Percentiles rank a stretch among this genome's conserved stretches.
phyloP scores from a whole-genome alignment of 2,113 vertebrate species.

The Misgurnus mizolepis region DNA sequence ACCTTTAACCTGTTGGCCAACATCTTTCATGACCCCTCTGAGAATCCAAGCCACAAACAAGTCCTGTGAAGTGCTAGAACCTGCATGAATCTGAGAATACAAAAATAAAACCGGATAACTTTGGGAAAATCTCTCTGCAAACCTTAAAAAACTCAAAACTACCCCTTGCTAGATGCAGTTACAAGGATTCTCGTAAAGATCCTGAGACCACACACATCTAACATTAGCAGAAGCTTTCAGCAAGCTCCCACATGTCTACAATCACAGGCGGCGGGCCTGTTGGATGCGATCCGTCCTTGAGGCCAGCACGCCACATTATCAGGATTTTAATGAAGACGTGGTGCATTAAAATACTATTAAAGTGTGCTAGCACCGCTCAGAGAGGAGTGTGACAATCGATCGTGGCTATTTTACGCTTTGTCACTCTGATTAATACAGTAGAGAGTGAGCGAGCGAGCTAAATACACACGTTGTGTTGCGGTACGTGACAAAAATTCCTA shows the following conservation, averaged over 20 bases:
- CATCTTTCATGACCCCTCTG: slow-evolving; percentile 17
- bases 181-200: background rate
- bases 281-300: slow-evolving; percentile 34
- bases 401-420: slow-evolving; percentile 19
- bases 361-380: slow-evolving; percentile 22
- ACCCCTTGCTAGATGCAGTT: background rate
- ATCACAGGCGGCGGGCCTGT: slow-evolving; percentile 2
- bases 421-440: slow-evolving; percentile 47
- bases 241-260: background rate
- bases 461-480: background rate
- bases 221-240: background rate
- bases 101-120: background rate
- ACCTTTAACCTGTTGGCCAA: slow-evolving; percentile 41
- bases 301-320: slow-evolving; percentile 15
- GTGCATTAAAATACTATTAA: slow-evolving; percentile 44
- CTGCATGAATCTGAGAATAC: background rate
- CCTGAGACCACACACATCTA: slow-evolving; percentile 20
- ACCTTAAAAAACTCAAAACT: background rate
- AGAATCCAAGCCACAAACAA: background rate
- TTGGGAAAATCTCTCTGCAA: background rate
- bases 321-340: slow-evolving; percentile 37
- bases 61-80: no score
- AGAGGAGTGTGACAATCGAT: slow-evolving; percentile 35
- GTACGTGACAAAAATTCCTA: slow-evolving; percentile 8
- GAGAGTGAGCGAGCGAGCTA: background rate